These are phyloP conservation scores for Watsonalla binaria DNA, from an alignment of 2,888 invertebrate genomes.

Conservation along the genomic window DNA sequence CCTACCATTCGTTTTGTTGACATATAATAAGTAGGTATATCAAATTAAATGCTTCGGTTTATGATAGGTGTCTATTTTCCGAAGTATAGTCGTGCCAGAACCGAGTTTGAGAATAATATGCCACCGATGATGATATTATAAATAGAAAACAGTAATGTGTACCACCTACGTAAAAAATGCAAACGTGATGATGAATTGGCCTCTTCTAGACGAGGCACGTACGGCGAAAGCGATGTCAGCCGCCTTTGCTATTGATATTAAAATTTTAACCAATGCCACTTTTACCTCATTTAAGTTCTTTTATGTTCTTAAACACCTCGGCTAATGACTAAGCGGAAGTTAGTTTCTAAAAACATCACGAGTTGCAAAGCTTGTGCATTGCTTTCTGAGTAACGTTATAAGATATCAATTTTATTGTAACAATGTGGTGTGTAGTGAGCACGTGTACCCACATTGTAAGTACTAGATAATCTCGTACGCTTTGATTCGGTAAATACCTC, in stretches of 20 bases:
- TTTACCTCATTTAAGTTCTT: background rate
- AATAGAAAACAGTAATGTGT: background rate
- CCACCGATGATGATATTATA: background rate
- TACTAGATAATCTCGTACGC: too few relatives aligned
- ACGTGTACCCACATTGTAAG: too few relatives aligned
- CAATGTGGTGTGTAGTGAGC: background rate
- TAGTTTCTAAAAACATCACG: background rate
- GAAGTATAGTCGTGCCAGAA: background rate
- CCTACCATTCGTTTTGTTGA: too few relatives aligned
- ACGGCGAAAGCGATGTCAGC: background rate
- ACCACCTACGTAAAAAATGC: slow-evolving; percentile 31
- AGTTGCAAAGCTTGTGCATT: background rate
- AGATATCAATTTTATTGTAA: background rate
- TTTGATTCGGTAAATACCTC: too few relatives aligned
- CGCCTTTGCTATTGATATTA: background rate
- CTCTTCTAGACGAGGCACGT: background rate
- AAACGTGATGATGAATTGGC: slow-evolving; percentile 21
- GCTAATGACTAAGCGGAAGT: background rate
- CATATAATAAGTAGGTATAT: too few relatives aligned
- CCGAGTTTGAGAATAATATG: background rate
- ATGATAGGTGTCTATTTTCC: background rate
- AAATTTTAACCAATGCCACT: background rate
- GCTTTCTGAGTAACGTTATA: background rate
- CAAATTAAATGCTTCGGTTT: too few relatives aligned
- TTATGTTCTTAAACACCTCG: background rate